phyloP scores from a whole-genome alignment of 2,113 vertebrate genomes.

The Ophthalmolycus amberensis region DNA sequence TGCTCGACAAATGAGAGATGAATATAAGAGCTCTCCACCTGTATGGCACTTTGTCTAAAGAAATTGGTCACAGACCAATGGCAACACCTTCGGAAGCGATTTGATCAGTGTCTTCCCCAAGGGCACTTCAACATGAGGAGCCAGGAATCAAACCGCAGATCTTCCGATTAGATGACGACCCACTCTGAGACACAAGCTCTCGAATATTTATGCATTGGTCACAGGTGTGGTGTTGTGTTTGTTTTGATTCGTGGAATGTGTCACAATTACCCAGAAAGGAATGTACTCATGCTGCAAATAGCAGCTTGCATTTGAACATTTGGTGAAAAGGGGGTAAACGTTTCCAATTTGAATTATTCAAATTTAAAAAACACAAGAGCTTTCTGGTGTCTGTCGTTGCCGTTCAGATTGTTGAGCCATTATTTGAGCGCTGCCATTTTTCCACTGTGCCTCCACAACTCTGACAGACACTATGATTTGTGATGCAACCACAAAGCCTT shows the following conservation, averaged over 20 bases:
- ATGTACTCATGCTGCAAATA: not conserved
- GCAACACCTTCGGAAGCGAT: not conserved
- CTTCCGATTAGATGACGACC: not conserved
- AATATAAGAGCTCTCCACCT: not conserved
- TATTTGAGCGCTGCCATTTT: conserved; percentile 18
- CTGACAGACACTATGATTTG: conserved; percentile 39
- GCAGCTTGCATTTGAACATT: conserved; percentile 2
- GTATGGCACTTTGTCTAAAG: not conserved
- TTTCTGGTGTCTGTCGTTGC: conserved; percentile 10
- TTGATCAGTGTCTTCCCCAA: not conserved
- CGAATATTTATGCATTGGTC: not conserved
- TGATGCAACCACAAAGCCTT: conserved; percentile 52
- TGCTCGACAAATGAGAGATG: not conserved
- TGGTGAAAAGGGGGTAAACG: not conserved
- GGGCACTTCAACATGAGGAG: not conserved
- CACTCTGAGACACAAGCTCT: not conserved
- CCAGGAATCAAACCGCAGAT: not conserved
- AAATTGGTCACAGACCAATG: not conserved
- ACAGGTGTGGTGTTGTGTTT: not conserved
- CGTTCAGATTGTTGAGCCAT: conserved; percentile 37
- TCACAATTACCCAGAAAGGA: not conserved
- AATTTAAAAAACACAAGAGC: not conserved
- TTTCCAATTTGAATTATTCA: not conserved
- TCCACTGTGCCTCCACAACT: conserved; percentile 3
- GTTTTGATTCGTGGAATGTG: conserved; percentile 1